phyloP scores from a whole-genome alignment of 2,797 vertebrate genomes.

The Sebastes ruberrimus region DNA sequence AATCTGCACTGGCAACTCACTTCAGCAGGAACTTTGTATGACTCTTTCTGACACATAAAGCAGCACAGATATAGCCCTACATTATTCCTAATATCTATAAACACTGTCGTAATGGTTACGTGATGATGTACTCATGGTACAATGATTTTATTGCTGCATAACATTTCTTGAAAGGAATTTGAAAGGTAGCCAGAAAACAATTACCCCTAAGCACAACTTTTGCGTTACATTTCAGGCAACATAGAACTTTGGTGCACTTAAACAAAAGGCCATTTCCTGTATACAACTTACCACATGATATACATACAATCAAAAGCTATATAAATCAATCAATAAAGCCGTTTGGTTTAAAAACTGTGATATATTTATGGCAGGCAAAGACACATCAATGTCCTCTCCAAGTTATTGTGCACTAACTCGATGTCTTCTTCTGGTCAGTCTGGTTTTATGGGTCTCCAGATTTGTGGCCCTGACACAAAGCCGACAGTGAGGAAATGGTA shows the following conservation, averaged over 20 bases:
- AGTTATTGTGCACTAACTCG: neutral
- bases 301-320: neutral
- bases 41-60: neutral
- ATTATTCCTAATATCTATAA: neutral
- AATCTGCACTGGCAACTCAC: neutral
- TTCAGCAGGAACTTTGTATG: neutral
- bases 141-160: neutral
- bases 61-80: neutral
- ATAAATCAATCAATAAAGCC: neutral
- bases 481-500: too few species aligned
- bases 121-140: neutral
- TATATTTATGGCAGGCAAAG: neutral
- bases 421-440: neutral
- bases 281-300: neutral
- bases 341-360: neutral
- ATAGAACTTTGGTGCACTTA: neutral
- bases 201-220: too few species aligned
- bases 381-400: neutral
- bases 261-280: neutral
- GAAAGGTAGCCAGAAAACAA: neutral
- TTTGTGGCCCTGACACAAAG: too few species aligned
- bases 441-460: slow-evolving; percentile 4
- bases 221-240: neutral
- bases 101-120: neutral
- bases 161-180: neutral